Evolutionary conservation across 2,113 vertebrate species (phyloP), one percentile per base, ranked within the genome.

Genomic region (Passer domesticus): DNA sequence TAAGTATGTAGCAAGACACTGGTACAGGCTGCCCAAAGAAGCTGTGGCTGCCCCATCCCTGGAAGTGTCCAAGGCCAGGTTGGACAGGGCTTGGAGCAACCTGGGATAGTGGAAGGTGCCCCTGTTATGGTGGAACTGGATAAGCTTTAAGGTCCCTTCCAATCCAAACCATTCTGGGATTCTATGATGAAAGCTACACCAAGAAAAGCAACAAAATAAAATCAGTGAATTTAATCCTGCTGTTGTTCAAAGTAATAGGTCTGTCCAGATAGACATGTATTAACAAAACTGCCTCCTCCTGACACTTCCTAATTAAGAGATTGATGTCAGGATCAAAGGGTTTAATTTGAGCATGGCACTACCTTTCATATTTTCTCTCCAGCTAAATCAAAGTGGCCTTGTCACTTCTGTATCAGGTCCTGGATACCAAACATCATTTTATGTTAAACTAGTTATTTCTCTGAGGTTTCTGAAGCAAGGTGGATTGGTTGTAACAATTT

Each of bases 281-380:
- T 91, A 85, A 85, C 33, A 80, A 66, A 93, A 91, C 53, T 87
- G 49, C 53, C 43, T 89, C 58, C 73, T 92, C 77, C 84, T 69
- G 92, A 49, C 56, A 90, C 73, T 88, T 90, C 89, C 83, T 93
- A 89, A 94, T 97, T 95, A 96, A 94, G 81, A 95, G 87, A 94
- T 28, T 92, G 84, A 94, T 93, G 80, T 79, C 84, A 84, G 94
- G 92, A 96, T 97, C 74, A 91, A 92, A 93, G 62, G 89, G 63
- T 85, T 96, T 96, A 95, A 83, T 83, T 92, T 64, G 78, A 73
- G 41, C 58, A 56, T 62, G 53, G 62, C 59, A 49, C 44, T 64
- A 67, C 49, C 8, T 70, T 80, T 89, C 66, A 44, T 73, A n/a
- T 92, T 88, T 93, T 63, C 89, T 89, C 88, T 86, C 75, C 63